Evolutionary conservation across 1,140 invertebrate species (phyloP), one percentile per base, ranked within the genome.

Genomic region (Monomorium pharaonis): DNA sequence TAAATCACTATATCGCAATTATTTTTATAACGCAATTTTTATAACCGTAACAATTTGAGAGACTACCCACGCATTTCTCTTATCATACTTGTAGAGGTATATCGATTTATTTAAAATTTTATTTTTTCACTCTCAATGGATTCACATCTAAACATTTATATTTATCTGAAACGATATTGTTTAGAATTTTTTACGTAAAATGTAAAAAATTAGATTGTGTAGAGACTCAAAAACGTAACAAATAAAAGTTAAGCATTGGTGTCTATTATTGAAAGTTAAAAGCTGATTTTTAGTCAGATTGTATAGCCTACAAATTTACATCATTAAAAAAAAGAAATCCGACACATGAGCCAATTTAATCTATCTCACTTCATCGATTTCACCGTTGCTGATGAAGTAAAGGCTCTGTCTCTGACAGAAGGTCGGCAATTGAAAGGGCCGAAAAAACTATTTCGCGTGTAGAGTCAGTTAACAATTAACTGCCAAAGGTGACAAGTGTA

Each of bases 401-500:
- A 80, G 18, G 21, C 70, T n/a, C 30, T 80, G 77, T 80, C 18
- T 56, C 47, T 80, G 63, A 80, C 77, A 80, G 77, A 80, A 16
- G 27, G 42, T 78, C 3, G 42, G 42, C 30, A 54, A 54, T 69
- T 54, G 75, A 63, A 77, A 77, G 42, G 18, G 18, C 12, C 24
- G n/a, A 67, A 67, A 67, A 67, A 67, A 77, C 56, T 30, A 18
- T 77, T 77, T 63, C 37, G 58, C 33, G 21, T 54, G 33, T 27
- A 42, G 21, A 16, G 21, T 42, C 21, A 42, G 63, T 80, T 80
- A 80, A 80, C 62, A 80, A 69, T 49, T 69, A 42, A 69, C 63
- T 42, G 33, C 14, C 44, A 70, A 54, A 69, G 49, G 21, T 80
- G 62, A 80, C 77, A 56, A 21, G 37, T 44, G 7, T 63, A 54